phyloP scores from a whole-genome alignment of 1,140 invertebrate genomes.

The Aphaenogaster rudis region DNA sequence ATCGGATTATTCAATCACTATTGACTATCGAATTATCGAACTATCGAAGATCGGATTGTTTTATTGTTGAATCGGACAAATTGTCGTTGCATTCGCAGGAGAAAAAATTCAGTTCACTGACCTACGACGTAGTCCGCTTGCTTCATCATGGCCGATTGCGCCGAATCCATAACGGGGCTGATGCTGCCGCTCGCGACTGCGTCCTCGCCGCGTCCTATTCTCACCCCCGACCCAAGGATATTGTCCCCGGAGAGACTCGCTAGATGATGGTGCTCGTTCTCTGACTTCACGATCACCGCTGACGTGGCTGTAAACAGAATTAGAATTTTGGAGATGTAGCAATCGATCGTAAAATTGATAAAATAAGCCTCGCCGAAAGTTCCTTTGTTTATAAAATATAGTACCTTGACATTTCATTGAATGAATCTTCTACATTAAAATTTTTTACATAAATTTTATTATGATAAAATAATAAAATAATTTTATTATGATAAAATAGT shows the following conservation, averaged over 20 bases:
- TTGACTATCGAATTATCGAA: not conserved
- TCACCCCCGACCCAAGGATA: constrained; percentile 74
- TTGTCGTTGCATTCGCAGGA: not conserved
- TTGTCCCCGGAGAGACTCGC: constrained; percentile 81
- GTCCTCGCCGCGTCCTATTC: constrained; percentile 82
- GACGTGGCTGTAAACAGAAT: constrained; percentile 79
- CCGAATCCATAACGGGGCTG: constrained; percentile 82
- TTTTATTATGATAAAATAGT: not conserved
- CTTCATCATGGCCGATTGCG: constrained; percentile 83
- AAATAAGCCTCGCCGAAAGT: not conserved
- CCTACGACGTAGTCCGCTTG: constrained; percentile 85
- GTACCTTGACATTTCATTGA: not conserved
- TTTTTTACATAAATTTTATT: not conserved
- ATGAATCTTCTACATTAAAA: not conserved
- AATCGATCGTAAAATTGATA: not conserved
- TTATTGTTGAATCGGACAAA: not conserved
- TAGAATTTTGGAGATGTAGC: not conserved
- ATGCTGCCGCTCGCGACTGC: constrained; percentile 81
- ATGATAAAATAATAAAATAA: not conserved
- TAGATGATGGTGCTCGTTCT: constrained; percentile 79
- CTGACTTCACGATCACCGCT: constrained; percentile 81
- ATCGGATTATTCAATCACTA: not conserved
- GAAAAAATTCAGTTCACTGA: constrained; percentile 74
- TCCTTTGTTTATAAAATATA: not conserved
- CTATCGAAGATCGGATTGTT: not conserved